These are phyloP conservation scores for Chalcis sispes DNA, from an alignment of 2,888 invertebrate species.

Conservation along the genomic window DNA sequence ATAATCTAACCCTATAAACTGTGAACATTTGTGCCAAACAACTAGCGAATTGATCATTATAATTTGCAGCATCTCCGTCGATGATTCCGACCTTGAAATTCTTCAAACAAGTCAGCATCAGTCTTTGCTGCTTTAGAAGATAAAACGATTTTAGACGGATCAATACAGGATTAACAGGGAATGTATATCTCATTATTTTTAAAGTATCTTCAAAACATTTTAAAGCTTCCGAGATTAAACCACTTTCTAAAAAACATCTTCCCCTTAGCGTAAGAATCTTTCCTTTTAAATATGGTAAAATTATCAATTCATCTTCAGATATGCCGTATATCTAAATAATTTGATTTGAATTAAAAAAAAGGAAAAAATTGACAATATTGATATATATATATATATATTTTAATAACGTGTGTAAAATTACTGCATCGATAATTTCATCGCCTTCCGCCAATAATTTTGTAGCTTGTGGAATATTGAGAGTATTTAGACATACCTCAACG, in stretches of 20 bases:
- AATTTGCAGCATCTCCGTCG: conserved; percentile 73
- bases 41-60: conserved; percentile 75
- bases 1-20: conserved; percentile 72
- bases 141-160: conserved; percentile 65
- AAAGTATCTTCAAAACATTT: conserved; percentile 72
- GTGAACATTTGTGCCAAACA: conserved; percentile 75
- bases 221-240: conserved; percentile 74
- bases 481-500: conserved; percentile 78
- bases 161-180: conserved; percentile 70
- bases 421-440: conserved; percentile 68
- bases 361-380: neutral
- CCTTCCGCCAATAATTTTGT: conserved; percentile 78
- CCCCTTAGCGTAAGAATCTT: conserved; percentile 76
- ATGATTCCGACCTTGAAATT: conserved; percentile 62
- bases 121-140: conserved; percentile 69
- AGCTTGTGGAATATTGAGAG: conserved; percentile 79
- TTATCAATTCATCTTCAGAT: conserved; percentile 65
- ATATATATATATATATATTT: neutral
- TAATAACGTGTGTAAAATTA: conserved; percentile 43
- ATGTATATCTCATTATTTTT: conserved; percentile 73
- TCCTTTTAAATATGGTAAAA: conserved; percentile 72
- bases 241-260: conserved; percentile 73
- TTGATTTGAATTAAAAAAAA: neutral
- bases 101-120: conserved; percentile 69
- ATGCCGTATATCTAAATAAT: conserved; percentile 33